Percentiles rank a stretch among this genome's conserved stretches.
Evolutionary conservation across 1,140 invertebrate species (phyloP).

Genomic region (Lepidurus arcticus): DNA sequence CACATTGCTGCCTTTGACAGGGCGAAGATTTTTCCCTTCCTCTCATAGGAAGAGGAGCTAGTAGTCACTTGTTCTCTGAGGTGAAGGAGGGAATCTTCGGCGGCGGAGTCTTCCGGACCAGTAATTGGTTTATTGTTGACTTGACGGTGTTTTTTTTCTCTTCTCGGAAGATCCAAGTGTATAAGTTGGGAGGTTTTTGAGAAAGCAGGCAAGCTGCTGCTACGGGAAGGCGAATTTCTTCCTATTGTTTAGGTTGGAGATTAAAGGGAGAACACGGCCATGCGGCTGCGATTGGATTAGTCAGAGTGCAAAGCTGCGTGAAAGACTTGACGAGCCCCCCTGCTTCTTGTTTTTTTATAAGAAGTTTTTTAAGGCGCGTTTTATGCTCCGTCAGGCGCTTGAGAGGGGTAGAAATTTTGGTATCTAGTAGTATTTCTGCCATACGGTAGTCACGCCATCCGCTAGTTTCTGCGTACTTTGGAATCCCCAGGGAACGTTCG

Average conservation of each 20-base stretch:
- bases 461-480: too few relatives aligned
- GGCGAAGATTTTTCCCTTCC: too few relatives aligned
- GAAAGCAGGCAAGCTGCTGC: not conserved
- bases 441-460: too few relatives aligned
- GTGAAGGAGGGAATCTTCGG: not conserved
- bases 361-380: not conserved
- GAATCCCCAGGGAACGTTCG: too few relatives aligned
- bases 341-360: not conserved
- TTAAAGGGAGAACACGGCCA: slow-evolving; percentile 1
- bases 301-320: slow-evolving; percentile 3
- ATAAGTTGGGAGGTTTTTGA: not conserved
- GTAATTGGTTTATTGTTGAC: slow-evolving; percentile 2
- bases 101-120: not conserved
- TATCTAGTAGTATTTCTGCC: too few relatives aligned
- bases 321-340: slow-evolving; percentile 7
- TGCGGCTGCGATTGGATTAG: slow-evolving; percentile 9
- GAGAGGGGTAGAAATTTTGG: not conserved
- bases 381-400: not conserved
- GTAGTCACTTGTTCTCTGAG: too few relatives aligned
- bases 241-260: not conserved
- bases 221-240: not conserved
- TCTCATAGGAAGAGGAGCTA: too few relatives aligned
- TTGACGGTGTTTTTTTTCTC: not conserved
- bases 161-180: not conserved
- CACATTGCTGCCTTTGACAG: too few relatives aligned